phyloP scores from a whole-genome alignment of 2,113 vertebrate genomes.

The Saimiri boliviensis region DNA sequence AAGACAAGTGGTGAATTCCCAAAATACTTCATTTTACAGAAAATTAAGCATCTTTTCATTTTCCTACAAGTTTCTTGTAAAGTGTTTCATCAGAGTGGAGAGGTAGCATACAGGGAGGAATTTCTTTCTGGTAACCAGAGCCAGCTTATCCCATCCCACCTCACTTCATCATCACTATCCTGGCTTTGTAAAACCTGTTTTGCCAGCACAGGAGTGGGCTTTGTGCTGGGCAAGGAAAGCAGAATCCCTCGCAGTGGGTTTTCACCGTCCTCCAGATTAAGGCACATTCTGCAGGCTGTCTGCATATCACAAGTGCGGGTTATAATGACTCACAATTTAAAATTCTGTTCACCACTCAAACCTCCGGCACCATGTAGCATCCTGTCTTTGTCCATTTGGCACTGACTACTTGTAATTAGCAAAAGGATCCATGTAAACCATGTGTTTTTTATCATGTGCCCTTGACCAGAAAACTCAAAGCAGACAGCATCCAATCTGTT shows the following conservation, averaged over 20 bases:
- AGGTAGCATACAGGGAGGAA: not conserved
- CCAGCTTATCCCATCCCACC: fast-evolving
- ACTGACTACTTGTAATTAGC: not conserved
- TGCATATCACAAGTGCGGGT: not conserved
- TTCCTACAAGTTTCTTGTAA: not conserved
- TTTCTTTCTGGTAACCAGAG: not conserved
- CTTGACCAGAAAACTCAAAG: slow-evolving; percentile 25
- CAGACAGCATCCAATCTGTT: not conserved
- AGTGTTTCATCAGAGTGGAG: slow-evolving; percentile 12
- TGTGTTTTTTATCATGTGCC: not conserved
- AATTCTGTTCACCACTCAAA: not conserved
- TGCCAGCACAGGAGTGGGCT: no score
- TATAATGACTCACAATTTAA: not conserved
- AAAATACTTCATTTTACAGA: slow-evolving; percentile 22
- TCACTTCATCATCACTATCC: not conserved
- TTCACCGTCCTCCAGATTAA: not conserved
- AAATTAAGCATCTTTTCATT: slow-evolving; percentile 43
- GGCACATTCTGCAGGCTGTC: not conserved
- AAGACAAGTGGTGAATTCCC: not conserved
- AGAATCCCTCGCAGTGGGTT: not conserved
- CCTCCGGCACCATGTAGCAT: not conserved
- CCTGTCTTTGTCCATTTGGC: not conserved
- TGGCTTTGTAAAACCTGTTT: not conserved
- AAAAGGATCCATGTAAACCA: not conserved
- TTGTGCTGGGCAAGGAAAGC: not conserved